Evolutionary conservation across 2,113 vertebrate genomes (phyloP).

Genomic region (Garra rufa): DNA sequence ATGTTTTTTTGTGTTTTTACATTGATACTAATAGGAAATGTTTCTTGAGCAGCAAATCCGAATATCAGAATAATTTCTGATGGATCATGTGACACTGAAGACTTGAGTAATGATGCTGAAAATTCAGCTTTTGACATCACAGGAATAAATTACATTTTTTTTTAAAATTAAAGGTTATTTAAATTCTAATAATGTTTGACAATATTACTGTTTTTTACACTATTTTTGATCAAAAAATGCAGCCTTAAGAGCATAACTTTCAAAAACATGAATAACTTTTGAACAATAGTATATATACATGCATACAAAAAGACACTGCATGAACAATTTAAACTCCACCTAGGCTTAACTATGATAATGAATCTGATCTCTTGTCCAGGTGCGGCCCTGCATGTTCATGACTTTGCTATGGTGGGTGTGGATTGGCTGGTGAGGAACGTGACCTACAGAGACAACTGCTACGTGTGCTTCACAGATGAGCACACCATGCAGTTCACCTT

Average conservation of each 20-base stretch:
- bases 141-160: too few species aligned
- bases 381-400: slow-evolving; percentile 87
- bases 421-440: slow-evolving; percentile 89
- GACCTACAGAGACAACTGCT: slow-evolving; percentile 86
- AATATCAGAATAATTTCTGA: background rate
- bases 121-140: background rate
- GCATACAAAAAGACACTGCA: too few species aligned
- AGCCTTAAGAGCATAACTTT: background rate
- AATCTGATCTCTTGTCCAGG: slow-evolving; percentile 70
- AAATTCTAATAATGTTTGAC: too few species aligned
- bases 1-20: background rate
- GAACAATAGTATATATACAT: background rate
- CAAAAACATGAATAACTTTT: background rate
- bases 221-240: background rate
- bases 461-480: slow-evolving; percentile 78
- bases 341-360: background rate
- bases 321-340: background rate
- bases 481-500: slow-evolving; percentile 79
- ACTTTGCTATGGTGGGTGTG: slow-evolving; percentile 76
- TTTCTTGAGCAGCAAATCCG: background rate
- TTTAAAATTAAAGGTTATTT: too few species aligned
- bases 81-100: background rate
- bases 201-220: too few species aligned
- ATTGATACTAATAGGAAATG: background rate
- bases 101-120: background rate